These are phyloP conservation scores for Microtus ochrogaster DNA, from an alignment of 2,113 vertebrate species.

Conservation along the genomic window DNA sequence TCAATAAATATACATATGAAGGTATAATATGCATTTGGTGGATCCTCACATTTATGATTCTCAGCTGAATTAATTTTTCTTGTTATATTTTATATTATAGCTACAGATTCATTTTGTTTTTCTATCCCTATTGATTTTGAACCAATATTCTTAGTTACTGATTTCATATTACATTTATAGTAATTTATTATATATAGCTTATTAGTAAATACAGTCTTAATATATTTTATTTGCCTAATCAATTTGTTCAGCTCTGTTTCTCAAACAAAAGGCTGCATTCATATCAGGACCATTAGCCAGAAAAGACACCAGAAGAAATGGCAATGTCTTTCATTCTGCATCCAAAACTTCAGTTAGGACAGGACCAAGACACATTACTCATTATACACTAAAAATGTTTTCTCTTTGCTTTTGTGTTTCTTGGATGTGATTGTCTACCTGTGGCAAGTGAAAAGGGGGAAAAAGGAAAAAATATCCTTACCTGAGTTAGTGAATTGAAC, in stretches of 20 bases:
- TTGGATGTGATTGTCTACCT: conserved; percentile 4
- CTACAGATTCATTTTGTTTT: not conserved
- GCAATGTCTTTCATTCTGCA: not conserved
- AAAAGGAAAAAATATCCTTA: not conserved
- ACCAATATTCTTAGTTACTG: not conserved
- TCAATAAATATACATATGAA: not conserved
- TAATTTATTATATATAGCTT: not conserved
- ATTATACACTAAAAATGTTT: not conserved
- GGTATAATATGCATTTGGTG: not conserved
- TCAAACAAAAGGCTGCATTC: not conserved
- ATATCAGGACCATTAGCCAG: not conserved
- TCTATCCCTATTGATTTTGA: not conserved
- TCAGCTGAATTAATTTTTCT: not conserved
- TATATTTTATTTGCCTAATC: not conserved
- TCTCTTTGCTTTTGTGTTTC: not conserved
- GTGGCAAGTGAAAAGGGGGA: not conserved
- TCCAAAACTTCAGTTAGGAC: not conserved
- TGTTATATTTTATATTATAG: not conserved
- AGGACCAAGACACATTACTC: not conserved
- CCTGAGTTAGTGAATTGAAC: conserved; percentile 7
- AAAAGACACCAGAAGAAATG: not conserved
- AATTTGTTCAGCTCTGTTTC: not conserved
- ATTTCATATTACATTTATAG: not conserved
- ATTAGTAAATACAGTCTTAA: not conserved
- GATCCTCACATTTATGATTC: not conserved